These are phyloP conservation scores for Scaptomyza pallida DNA, from an alignment of 1,140 invertebrate species.

Conservation along the genomic window DNA sequence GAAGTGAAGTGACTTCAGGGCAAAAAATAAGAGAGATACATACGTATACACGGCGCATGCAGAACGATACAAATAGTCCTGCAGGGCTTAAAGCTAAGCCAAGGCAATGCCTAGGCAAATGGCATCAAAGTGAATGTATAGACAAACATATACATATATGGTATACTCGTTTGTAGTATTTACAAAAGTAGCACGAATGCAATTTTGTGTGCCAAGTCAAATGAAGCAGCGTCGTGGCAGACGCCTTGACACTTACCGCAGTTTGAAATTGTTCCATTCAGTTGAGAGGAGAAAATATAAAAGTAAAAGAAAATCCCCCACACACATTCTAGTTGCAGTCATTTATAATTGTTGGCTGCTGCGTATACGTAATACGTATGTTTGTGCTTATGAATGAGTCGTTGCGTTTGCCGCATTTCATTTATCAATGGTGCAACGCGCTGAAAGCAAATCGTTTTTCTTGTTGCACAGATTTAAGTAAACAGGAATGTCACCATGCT, in stretches of 20 bases:
- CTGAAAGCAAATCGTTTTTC: conserved; percentile 59
- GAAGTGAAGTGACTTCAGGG: conserved; percentile 29
- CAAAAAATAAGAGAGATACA: conserved; percentile 7
- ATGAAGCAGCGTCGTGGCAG: conserved; percentile 25
- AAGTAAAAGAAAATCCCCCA: neutral
- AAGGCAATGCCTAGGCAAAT: conserved; percentile 28
- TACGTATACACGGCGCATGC: no score
- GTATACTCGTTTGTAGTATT: no score
- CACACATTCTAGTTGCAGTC: conserved; percentile 25
- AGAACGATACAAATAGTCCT: neutral
- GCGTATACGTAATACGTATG: conserved; percentile 52
- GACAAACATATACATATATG: neutral
- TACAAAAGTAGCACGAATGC: conserved; percentile 25
- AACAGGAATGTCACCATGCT: conserved; percentile 63
- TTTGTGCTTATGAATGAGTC: conserved; percentile 2
- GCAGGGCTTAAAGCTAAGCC: conserved; percentile 8
- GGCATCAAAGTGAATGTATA: conserved; percentile 37
- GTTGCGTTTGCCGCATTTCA: conserved; percentile 30
- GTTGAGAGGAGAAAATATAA: conserved; percentile 37
- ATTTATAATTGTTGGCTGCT: conserved; percentile 72
- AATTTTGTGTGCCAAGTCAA: conserved; percentile 44
- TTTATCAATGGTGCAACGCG: conserved; percentile 64
- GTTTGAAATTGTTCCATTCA: conserved; percentile 70
- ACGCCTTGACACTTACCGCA: conserved; percentile 21
- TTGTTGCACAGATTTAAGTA: conserved; percentile 70